Evolutionary conservation across 1,140 invertebrate genomes (phyloP).

Genomic region (Bombus consobrinus): DNA sequence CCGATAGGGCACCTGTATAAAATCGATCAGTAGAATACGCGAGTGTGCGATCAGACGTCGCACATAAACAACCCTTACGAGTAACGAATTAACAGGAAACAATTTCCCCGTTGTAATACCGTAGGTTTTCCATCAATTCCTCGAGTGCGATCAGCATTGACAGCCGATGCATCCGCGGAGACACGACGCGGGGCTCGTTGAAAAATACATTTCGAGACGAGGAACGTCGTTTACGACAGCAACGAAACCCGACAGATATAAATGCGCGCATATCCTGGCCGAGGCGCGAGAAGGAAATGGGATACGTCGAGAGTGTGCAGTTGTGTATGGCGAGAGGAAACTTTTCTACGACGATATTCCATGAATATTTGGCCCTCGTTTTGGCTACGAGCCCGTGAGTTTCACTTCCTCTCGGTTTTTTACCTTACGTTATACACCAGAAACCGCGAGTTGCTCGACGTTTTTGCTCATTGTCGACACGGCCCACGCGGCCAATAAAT

Average conservation of each 20-base stretch:
- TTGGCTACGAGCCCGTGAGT: constrained; percentile 46
- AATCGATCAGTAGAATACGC: background rate
- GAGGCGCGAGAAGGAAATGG: constrained; percentile 60
- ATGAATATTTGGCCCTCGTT: constrained; percentile 61
- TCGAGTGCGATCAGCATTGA: constrained; percentile 21
- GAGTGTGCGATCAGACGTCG: background rate
- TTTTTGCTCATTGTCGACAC: constrained; percentile 15
- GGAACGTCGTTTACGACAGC: constrained; percentile 57
- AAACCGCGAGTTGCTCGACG: background rate
- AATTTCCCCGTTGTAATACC: background rate
- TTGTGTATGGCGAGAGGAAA: constrained; percentile 58
- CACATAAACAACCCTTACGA: too few relatives aligned
- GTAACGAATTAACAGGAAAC: constrained; percentile 15
- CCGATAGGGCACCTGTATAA: too few relatives aligned
- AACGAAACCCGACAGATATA: constrained; percentile 63
- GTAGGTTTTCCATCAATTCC: constrained; percentile 12
- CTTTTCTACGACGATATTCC: constrained; percentile 63
- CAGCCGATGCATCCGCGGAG: constrained; percentile 30
- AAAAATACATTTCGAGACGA: constrained; percentile 62
- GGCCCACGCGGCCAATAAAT: constrained; percentile 19
- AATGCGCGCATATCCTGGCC: constrained; percentile 59
- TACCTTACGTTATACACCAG: background rate
- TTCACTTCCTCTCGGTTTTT: background rate
- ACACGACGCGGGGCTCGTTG: constrained; percentile 37
- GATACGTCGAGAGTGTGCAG: constrained; percentile 54